phyloP scores from a whole-genome alignment of 2,113 vertebrate species.

The Chaetorhynchus papuensis region DNA sequence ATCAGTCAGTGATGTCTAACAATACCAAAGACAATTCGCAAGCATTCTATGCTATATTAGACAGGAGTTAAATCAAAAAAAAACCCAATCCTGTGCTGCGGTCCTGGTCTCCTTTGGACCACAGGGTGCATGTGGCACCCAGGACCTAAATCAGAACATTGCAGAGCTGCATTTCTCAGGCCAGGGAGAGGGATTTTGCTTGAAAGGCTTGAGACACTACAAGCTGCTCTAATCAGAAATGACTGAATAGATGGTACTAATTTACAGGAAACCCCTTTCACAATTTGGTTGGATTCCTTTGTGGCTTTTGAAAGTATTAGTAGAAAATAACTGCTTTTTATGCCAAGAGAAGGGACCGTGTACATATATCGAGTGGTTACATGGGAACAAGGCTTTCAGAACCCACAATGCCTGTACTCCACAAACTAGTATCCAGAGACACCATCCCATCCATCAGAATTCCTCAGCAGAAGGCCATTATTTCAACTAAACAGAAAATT shows the following conservation, averaged over 20 bases:
- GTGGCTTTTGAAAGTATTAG: not conserved
- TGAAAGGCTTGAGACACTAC: not conserved
- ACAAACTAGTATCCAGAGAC: not conserved
- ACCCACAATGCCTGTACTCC: not conserved
- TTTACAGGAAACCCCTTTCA: not conserved
- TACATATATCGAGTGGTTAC: not conserved
- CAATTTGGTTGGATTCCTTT: not conserved
- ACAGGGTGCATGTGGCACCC: not conserved
- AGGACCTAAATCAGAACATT: not conserved
- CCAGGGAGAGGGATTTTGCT: not conserved
- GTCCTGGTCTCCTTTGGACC: not conserved
- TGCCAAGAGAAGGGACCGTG: not conserved
- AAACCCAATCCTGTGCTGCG: not conserved
- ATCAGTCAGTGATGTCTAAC: not conserved
- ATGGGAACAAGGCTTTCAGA: not conserved
- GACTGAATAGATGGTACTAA: not conserved
- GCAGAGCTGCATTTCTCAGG: not conserved
- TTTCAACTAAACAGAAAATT: not conserved
- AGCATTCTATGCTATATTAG: not conserved
- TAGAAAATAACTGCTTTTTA: not conserved
- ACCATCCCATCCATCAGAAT: not conserved
- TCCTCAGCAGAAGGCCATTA: not conserved
- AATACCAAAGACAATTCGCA: not conserved
- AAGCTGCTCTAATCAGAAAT: not conserved
- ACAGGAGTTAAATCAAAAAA: not conserved